Conservation (phyloP, 2,888 invertebrate species). For the Tortrix viridana region DNA sequence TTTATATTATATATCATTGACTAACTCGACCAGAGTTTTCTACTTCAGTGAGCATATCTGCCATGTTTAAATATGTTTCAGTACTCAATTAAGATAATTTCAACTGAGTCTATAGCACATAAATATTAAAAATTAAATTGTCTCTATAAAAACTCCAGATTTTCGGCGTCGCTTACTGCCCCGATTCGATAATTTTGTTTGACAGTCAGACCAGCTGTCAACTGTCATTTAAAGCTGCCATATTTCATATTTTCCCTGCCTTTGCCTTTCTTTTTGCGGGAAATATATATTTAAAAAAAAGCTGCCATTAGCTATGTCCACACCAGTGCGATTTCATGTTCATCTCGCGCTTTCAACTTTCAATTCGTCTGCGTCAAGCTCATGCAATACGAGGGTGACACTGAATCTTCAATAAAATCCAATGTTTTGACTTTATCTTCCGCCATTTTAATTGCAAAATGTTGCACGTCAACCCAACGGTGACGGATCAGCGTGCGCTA, state of each 20-base stretch:
- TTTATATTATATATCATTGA: conserved; percentile 4
- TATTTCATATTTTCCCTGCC: background rate
- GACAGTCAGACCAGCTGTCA: conserved; percentile 8
- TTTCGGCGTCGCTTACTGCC: conserved; percentile 20
- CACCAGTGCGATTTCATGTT: no score
- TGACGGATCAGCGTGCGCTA: no score
- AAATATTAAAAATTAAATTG: background rate
- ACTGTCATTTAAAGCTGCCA: background rate
- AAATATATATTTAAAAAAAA: no score
- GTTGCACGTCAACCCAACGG: no score
- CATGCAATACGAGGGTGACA: no score
- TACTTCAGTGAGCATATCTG: conserved; percentile 35
- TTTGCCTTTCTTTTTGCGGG: no score
- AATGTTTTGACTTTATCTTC: no score
- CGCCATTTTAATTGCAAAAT: no score
- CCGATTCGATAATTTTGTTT: conserved; percentile 8
- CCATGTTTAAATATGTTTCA: conserved; percentile 22
- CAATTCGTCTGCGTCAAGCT: no score
- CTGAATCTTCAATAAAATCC: no score
- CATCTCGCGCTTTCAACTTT: no score
- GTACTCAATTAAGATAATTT: background rate
- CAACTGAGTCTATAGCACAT: background rate
- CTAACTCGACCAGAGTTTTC: conserved; percentile 45
- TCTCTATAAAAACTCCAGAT: background rate
- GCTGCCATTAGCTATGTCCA: no score